Conservation (phyloP, 2,888 invertebrate species). For the Chromoteleia sp. region DNA sequence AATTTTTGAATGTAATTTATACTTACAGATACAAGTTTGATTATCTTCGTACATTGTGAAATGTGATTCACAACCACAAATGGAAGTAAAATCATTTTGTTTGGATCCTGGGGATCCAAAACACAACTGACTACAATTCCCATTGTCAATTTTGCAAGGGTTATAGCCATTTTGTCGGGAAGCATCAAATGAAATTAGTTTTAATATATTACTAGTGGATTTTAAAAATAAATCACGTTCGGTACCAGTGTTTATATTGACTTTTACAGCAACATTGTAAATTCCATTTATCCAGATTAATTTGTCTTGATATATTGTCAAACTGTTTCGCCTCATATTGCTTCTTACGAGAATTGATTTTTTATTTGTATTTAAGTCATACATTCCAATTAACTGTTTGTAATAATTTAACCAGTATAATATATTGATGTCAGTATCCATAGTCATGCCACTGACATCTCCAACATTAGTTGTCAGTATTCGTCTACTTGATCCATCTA, state of each 20-base stretch:
- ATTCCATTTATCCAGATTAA: background rate
- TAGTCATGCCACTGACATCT: conserved; percentile 6
- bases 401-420: conserved; percentile 17
- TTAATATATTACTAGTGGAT: background rate
- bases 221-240: background rate
- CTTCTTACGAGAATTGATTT: background rate
- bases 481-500: conserved; percentile 16
- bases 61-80: conserved; percentile 21
- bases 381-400: conserved; percentile 3
- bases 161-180: conserved; percentile 1
- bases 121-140: conserved; percentile 19
- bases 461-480: conserved; percentile 1
- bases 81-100: background rate
- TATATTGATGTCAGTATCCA: conserved; percentile 18
- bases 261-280: background rate
- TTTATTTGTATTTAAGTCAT: conserved; percentile 13
- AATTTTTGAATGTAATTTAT: background rate
- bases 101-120: background rate
- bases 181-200: background rate
- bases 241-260: background rate
- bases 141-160: conserved; percentile 9
- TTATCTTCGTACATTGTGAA: conserved; percentile 8
- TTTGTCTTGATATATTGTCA: background rate
- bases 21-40: conserved; percentile 17
- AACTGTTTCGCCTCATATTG: background rate